Evolutionary conservation across 2,888 invertebrate species (phyloP), one percentile per base, ranked within the genome.

Genomic region (Tenthredo amoena): DNA sequence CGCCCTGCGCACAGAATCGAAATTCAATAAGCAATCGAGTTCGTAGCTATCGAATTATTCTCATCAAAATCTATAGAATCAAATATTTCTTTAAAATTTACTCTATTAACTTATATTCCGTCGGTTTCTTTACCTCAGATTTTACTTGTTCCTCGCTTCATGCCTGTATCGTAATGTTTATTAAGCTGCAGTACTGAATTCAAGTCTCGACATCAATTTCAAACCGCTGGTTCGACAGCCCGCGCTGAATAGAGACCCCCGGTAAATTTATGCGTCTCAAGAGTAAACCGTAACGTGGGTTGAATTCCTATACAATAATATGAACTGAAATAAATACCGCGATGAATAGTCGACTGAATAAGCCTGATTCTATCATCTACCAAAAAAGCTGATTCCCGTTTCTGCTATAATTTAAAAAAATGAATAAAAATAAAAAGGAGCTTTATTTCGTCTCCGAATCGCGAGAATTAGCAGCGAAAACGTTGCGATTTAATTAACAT

Each of bases 181-280:
- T 26, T 18, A 15, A 37, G 34, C 15, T 37, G n/a, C 47, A n/a
- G n/a, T 55, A 34, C 21, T 15, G 34, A 68, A 68, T 34, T 34
- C 26, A 68, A 68, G 68, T 68, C 68, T 37, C 71, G n/a, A 71
- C 71, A n/a, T 34, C 71, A 71, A 71, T 71, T 71, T 71, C 0
- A 34, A 71, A n/a, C n/a, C 7, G 68, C n/a, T 10, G 18, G 37
- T 71, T 71, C 71, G 37, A 37, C 71, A 71, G n/a, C 18, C 37
- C n/a, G n/a, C 18, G 18, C 40, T 71, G 71, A 71, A 71, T 71
- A 71, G 7, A 31, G n/a, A n/a, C 58, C 26, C 15, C 5, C 1
- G 12, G 68, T 37, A 37, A 71, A 71, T 71, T 71, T 71, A 71
- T 71, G 71, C 37, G 71, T 71, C n/a, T 71, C 71, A 71, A 71